A percentile compares a stretch with the other conserved stretches of the same genome.
These are phyloP conservation scores for Callionymus lyra DNA, from an alignment of 2,113 vertebrate genomes.

Conservation along the genomic window DNA sequence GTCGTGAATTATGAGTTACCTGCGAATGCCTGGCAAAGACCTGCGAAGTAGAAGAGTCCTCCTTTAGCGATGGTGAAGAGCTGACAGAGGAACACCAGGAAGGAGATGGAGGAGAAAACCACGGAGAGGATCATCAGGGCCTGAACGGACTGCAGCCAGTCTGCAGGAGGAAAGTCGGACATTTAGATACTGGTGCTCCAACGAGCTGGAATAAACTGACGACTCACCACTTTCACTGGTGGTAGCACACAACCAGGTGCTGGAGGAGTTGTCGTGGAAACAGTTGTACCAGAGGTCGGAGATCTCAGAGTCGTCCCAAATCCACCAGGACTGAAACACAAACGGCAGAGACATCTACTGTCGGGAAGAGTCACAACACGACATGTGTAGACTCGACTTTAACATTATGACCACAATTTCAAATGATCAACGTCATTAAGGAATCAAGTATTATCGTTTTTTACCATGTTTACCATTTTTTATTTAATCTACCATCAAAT, in stretches of 20 bases:
- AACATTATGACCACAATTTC: too few species aligned
- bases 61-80: conserved; percentile 72
- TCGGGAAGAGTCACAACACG: too few species aligned
- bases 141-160: conserved; percentile 80
- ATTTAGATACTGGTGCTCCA: neutral
- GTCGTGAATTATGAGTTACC: conserved; percentile 28
- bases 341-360: neutral
- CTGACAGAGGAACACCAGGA: conserved; percentile 79
- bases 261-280: conserved; percentile 53
- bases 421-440: too few species aligned
- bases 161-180: conserved; percentile 32
- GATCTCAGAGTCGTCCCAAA: conserved; percentile 65
- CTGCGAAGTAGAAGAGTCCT: conserved; percentile 80
- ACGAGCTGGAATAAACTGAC: neutral
- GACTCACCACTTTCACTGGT: conserved; percentile 68
- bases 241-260: conserved; percentile 65
- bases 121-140: conserved; percentile 81
- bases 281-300: conserved; percentile 82
- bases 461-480: too few species aligned
- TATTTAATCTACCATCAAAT: too few species aligned
- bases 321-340: conserved; percentile 75
- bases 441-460: too few species aligned
- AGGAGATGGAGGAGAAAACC: conserved; percentile 76
- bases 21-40: conserved; percentile 76
- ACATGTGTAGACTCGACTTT: too few species aligned